These are phyloP conservation scores for Trachelus troglodyta DNA, from an alignment of 2,888 invertebrate genomes.

Conservation along the genomic window DNA sequence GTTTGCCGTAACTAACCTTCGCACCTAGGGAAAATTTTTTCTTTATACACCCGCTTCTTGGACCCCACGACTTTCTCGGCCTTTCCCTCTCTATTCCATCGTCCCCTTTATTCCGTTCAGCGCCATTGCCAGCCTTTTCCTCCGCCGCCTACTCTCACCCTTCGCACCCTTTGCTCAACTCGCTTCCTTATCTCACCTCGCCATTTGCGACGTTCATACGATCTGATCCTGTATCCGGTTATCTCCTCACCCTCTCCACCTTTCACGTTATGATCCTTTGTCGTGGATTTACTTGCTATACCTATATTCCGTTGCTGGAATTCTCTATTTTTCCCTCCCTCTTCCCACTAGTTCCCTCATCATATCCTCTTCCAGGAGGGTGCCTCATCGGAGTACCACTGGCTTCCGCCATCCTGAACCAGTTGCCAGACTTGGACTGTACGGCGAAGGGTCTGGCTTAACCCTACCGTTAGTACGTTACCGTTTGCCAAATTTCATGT, in stretches of 20 bases:
- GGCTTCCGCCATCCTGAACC: neutral
- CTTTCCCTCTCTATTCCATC: neutral
- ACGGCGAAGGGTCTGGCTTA: neutral
- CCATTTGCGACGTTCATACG: neutral
- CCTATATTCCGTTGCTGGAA: neutral
- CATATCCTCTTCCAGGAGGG: neutral
- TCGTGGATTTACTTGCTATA: neutral
- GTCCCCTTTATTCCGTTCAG: constrained; percentile 5
- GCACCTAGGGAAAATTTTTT: constrained; percentile 37
- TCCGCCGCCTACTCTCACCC: too few relatives aligned
- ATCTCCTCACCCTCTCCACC: neutral
- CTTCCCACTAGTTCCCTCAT: neutral
- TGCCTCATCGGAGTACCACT: too few relatives aligned
- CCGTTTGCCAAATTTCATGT: neutral
- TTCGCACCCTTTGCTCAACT: neutral
- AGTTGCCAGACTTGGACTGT: neutral
- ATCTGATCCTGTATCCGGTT: neutral
- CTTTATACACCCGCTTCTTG: constrained; percentile 41
- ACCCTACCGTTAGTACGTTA: neutral
- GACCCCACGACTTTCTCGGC: constrained; percentile 19
- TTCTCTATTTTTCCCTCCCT: neutral
- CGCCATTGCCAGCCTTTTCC: neutral
- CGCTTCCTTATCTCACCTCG: neutral
- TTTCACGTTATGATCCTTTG: neutral
- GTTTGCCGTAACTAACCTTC: constrained; percentile 43